These are phyloP conservation scores for Phoenicopterus ruber DNA, from an alignment of 2,113 vertebrate species.

Conservation along the genomic window DNA sequence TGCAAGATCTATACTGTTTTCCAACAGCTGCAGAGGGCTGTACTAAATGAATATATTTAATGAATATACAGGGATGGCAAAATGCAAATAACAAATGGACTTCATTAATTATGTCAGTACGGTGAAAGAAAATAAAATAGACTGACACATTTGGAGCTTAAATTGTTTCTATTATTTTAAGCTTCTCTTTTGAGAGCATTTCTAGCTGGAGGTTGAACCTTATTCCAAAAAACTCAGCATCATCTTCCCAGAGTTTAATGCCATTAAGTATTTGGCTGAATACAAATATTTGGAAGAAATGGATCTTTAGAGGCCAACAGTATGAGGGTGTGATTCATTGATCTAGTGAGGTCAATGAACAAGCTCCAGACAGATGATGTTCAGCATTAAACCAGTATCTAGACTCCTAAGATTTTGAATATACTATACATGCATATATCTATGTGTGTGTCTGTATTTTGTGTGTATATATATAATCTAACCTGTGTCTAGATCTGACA, in stretches of 20 bases:
- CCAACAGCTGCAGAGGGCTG: background rate
- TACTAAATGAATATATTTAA: background rate
- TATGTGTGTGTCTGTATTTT: background rate
- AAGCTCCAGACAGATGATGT: background rate
- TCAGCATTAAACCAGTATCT: background rate
- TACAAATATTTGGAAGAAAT: background rate
- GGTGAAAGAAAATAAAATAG: background rate
- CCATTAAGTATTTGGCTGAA: background rate
- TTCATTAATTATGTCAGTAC: background rate
- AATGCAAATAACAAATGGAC: background rate
- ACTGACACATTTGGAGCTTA: background rate
- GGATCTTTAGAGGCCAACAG: background rate
- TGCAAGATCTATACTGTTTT: background rate
- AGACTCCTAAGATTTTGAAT: background rate
- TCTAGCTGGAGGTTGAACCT: background rate
- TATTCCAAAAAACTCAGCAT: background rate
- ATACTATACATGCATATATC: background rate
- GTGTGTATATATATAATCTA: background rate
- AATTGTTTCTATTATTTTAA: background rate
- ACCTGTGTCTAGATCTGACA: background rate
- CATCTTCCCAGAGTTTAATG: background rate
- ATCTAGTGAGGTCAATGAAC: background rate
- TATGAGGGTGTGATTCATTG: background rate
- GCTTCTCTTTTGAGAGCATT: background rate
- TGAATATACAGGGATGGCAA: background rate